phyloP scores from a whole-genome alignment of 2,113 vertebrate genomes.

The Oryzias javanicus region DNA sequence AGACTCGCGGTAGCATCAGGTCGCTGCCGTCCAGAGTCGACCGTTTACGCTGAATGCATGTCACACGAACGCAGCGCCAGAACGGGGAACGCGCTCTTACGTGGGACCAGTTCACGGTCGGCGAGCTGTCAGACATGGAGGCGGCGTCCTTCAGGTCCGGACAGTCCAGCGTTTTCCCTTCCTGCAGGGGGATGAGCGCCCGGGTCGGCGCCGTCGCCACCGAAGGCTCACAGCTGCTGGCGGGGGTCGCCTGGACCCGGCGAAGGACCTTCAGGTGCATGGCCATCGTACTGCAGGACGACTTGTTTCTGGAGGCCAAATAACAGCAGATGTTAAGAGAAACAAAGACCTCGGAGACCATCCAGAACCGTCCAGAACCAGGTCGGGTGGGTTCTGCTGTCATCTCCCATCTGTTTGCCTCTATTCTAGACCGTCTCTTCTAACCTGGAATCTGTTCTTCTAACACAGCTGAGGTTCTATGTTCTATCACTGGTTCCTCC shows the following conservation, averaged over 20 bases:
- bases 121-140: slow-evolving; percentile 70
- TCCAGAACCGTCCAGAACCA: no score
- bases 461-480: no score
- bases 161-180: slow-evolving; percentile 70
- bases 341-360: no score
- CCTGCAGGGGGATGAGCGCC: slow-evolving; percentile 70
- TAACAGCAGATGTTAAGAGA: neutral
- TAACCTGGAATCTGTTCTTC: no score
- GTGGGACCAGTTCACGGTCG: slow-evolving; percentile 81
- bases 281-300: slow-evolving; percentile 85
- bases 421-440: no score
- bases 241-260: slow-evolving; percentile 28
- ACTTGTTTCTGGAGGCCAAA: slow-evolving; percentile 79
- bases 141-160: slow-evolving; percentile 80
- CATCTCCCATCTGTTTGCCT: no score
- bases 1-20: no score
- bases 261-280: slow-evolving; percentile 83
- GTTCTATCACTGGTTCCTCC: no score
- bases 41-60: no score
- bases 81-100: slow-evolving; percentile 35
- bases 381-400: no score
- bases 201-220: slow-evolving; percentile 1
- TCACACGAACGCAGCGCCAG: no score
- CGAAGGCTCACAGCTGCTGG: slow-evolving; percentile 48
- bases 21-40: no score